Base-by-base conservation (phyloP, 2,797 vertebrate species). In the Enteromius anoplus region DNA sequence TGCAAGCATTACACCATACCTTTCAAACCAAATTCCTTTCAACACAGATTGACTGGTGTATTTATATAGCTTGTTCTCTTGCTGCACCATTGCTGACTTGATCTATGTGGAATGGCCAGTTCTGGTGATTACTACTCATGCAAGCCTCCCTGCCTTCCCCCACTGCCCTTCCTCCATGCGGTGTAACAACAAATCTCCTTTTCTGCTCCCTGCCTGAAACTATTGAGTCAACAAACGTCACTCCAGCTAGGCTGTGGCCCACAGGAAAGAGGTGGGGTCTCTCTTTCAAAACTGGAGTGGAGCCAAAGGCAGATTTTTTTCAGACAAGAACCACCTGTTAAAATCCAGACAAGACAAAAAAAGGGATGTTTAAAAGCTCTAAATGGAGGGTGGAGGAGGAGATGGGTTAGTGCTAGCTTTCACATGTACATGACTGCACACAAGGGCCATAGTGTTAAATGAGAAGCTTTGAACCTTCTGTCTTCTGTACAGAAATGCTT, bases 141-240 rank as follows among this genome's bases (percentile, higher is more conserved):
- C 81, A 82, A 45, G 37, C 64, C 47, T 75, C 40, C 17, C 29
- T 70, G 53, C 82, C 82, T 76, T 81, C 83, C 88, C 87, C 47
- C 75, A 64, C 55, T 85, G 88, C 90, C 91, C 92, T 85, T 93
- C 93, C 94, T 92, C 92, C 92, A 92, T 80, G 85, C 85, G 86
- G 91, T 90, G 91, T 88, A 91, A 93, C 94, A 94, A 94, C 92
- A 94, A 94, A 94, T 93, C 91, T 93, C 89, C 92, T 94, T 94
- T 94, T 94, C 92, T 93, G 91, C 93, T 91, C 90, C 86, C 82
- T 90, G 92, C 89, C 91, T 91, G 90, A 91, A 93, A 93, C 92
- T 93, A 95, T 92, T 92, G 93, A 94, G 93, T 95, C 93, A 95
- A 94, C 94, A 95, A 93, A 95, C 94, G 94, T 93, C 93, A 94